Conservation (phyloP, 2,113 vertebrate species). For the Lophotis ruficrista region DNA sequence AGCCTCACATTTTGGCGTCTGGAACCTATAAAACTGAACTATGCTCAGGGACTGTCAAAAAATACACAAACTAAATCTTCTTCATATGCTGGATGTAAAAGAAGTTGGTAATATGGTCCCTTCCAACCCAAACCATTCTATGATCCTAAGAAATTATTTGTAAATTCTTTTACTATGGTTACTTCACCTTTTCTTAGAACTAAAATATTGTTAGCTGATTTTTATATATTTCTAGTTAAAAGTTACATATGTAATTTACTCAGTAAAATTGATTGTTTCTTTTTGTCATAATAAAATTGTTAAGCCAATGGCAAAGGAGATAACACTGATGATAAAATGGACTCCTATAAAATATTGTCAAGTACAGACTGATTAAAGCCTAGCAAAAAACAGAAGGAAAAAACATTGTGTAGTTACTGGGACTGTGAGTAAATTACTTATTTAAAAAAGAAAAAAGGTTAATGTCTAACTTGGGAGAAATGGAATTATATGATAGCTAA, state of each 20-base stretch:
- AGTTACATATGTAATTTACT: background rate
- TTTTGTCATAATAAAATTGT: background rate
- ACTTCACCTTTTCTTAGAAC: background rate
- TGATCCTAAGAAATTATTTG: background rate
- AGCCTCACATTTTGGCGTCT: background rate
- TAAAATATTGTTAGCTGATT: background rate
- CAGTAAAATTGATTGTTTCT: background rate
- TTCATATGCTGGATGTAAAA: background rate
- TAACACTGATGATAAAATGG: background rate
- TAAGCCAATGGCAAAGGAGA: background rate
- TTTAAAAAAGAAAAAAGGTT: slow-evolving; percentile 16
- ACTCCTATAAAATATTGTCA: background rate
- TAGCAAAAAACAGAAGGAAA: background rate
- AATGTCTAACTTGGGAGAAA: slow-evolving; percentile 18
- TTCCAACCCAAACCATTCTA: too few relatives aligned
- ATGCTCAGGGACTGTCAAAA: background rate
- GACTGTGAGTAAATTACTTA: background rate
- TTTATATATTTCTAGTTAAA: background rate
- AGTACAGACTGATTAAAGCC: background rate
- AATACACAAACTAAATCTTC: background rate
- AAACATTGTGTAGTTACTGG: background rate
- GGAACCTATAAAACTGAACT: background rate
- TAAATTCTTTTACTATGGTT: background rate
- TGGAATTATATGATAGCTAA: background rate
- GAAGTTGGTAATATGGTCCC: background rate